Base-by-base conservation (phyloP, 1,140 invertebrate genomes). In the Zaprionus lachaisei region DNA sequence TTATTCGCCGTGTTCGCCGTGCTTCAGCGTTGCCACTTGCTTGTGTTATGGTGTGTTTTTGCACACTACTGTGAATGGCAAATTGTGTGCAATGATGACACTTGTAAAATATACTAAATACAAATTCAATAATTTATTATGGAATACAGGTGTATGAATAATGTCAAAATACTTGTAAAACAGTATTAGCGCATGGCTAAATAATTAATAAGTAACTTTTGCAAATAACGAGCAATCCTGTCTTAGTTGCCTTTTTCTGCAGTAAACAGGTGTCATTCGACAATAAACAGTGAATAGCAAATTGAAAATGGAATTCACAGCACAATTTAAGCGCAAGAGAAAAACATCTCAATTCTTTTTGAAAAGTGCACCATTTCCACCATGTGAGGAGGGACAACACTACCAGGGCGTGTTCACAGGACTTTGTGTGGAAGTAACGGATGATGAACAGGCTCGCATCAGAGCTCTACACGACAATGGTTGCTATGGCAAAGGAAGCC, bases 401-500 rank as follows among this genome's bases (percentile, higher is more conserved):
- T 79, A 63, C 12, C 60, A 76, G 17, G 91, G 91, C 5, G 51
- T 81, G 77, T 95, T 95, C 65, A 96, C 95, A 91, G 95, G 95
- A 2, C 93, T 95, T 67, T 94, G 94, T 74, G 95, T 96, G 3
- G 95, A 95, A 76, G 93, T 97, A 49, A 93, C 91, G 17, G 93
- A 96, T 76, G 77, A 93, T 12, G 93, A 94, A 51, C 94, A 95
- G 81, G 41, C 55, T 11, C 6, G 2, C 7, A 95, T 96, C 82
- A 92, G 93, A 80, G 92, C 93, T 4, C 78, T 97, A 6, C 94
- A 96, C 93, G 94, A 95, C 34, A 96, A 95, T 94, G 96, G 96
- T 11, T 96, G 94, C 92, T 97, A 96, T 93, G 96, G 96, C 2
- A 96, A 96, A 94, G 95, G 95, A 34, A 95, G 94, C 37, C 85